Base-by-base conservation (phyloP, 92 coral and sea anemone genomes). In the Phenganax subtilis region DNA sequence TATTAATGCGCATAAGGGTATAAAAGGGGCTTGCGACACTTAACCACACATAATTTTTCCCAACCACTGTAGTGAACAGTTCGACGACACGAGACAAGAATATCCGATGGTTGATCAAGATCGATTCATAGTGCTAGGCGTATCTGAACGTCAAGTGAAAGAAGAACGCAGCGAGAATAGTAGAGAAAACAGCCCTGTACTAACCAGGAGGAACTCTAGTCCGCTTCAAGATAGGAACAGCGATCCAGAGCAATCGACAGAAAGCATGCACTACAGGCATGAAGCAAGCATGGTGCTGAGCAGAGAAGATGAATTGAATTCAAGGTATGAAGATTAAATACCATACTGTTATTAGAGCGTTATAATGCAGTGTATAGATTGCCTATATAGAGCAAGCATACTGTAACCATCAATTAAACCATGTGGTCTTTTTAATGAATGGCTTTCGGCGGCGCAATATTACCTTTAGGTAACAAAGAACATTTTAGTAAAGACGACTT, bases 251-350 rank as follows among this genome's bases (percentile, higher is more conserved):
- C 54, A 8, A 4, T n/a, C 51, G 30, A 14, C 69, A 76, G 52
- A 76, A 30, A 76, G 8, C 28, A 63, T 52, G 67, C 81, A 76
- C 7, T 76, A 57, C 70, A 47, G 81, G 16, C 81, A 76, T 28
- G 81, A 76, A 76, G 81, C 81, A 15, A 76, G 69, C 53, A 76
- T 76, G 81, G 71, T 76, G 10, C 69, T 31, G 1, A 28, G 10
- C 10, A 51, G 16, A n/a, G 54, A 61, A 47, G 65, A 76, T 3
- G 70, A 76, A 47, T 9, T 31, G 60, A 0, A 10, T 76, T 52
- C 44, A 44, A 76, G 81, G 81, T 76, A 76, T 6, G 81, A 12
- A 31, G 15, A 6, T 25, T 44, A 31, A 57, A 52, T 6, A 37
- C 44, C 14, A 60, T 55, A 37, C 47, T 2, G 47, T 37, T 37